phyloP scores from a whole-genome alignment of 2,888 invertebrate species.

The Drosophila mimica region DNA sequence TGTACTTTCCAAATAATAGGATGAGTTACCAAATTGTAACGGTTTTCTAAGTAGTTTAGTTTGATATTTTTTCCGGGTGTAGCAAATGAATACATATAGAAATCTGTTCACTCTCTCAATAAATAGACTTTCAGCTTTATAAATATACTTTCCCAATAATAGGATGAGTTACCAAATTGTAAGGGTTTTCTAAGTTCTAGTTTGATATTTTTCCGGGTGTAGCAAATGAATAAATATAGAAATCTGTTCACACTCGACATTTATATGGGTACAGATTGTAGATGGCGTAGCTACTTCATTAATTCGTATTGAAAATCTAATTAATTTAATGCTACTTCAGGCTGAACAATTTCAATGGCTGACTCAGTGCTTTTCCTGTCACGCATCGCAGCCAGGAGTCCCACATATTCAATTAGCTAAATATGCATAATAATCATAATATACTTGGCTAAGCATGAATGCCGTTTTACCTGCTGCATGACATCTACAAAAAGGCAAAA shows the following conservation, averaged over 20 bases:
- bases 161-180: not conserved
- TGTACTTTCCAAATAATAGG: not conserved
- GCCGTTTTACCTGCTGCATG: constrained; percentile 27
- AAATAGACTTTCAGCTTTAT: too few relatives aligned
- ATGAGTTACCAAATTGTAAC: not conserved
- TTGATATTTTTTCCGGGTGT: not conserved
- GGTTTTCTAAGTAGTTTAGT: not conserved
- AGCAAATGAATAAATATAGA: not conserved
- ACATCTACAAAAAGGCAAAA: constrained; percentile 8
- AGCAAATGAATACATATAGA: not conserved
- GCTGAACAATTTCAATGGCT: constrained; percentile 26
- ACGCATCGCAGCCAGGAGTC: constrained; percentile 34
- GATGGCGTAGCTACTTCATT: not conserved
- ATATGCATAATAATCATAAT: constrained; percentile 69
- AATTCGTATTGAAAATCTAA: constrained; percentile 43
- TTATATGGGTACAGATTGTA: not conserved
- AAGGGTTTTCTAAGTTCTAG: not conserved
- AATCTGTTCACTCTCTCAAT: not conserved
- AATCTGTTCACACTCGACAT: not conserved
- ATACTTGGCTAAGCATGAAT: constrained; percentile 54
- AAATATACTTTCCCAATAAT: not conserved
- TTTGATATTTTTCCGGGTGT: not conserved
- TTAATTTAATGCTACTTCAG: constrained; percentile 63
- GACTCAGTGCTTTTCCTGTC: not conserved
- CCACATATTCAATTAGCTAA: constrained; percentile 72